phyloP scores from a whole-genome alignment of 2,113 vertebrate genomes.

The Zosterops japonicus region DNA sequence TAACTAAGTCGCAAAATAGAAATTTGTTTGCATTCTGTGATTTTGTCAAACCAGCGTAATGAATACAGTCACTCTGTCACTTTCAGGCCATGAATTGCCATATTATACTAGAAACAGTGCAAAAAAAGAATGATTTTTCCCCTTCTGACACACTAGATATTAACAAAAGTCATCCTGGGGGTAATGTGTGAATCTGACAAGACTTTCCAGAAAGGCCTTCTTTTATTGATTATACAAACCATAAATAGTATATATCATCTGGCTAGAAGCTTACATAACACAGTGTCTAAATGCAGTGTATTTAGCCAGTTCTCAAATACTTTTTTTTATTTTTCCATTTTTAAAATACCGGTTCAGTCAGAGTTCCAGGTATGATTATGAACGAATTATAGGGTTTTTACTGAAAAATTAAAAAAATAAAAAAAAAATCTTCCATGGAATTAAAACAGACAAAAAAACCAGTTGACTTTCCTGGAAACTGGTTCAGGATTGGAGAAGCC shows the following conservation, averaged over 20 bases:
- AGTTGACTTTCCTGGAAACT: neutral
- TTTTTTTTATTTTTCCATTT: rapidly evolving
- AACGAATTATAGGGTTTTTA: neutral
- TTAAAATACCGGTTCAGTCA: neutral
- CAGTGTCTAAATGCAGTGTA: neutral
- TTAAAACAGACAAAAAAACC: neutral
- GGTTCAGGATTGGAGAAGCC: neutral
- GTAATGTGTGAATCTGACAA: neutral
- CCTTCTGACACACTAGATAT: neutral
- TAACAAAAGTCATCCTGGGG: neutral
- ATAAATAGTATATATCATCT: neutral
- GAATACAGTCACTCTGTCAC: neutral
- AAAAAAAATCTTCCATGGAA: neutral
- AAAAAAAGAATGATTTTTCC: neutral
- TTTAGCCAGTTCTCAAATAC: neutral
- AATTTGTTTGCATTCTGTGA: neutral
- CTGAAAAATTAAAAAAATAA: neutral
- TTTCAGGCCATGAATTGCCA: neutral
- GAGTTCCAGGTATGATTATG: neutral
- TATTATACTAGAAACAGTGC: neutral
- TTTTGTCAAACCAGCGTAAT: neutral
- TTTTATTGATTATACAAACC: neutral
- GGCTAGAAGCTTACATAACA: neutral
- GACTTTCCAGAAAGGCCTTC: neutral
- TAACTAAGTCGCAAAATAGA: neutral